A percentile compares a stretch with the other conserved stretches of the same genome.
These are phyloP conservation scores for Peucedramus taeniatus DNA, from an alignment of 2,113 vertebrate genomes.

Conservation along the genomic window DNA sequence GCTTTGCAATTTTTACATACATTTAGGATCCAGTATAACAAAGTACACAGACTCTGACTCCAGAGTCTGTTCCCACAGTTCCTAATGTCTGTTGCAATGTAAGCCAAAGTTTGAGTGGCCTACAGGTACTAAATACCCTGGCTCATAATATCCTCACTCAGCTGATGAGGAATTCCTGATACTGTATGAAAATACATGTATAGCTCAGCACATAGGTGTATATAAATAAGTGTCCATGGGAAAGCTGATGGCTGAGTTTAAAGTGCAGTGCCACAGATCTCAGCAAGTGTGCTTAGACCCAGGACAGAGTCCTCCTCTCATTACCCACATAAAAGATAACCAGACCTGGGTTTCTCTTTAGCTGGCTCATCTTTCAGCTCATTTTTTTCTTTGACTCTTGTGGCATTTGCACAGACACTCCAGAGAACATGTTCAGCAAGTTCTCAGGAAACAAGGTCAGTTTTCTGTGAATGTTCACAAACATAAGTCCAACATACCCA, in stretches of 20 bases:
- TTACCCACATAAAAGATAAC: not conserved
- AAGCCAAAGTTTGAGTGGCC: not conserved
- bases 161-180: not conserved
- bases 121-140: not conserved
- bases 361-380: not conserved
- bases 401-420: not conserved
- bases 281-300: not conserved
- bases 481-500: not conserved
- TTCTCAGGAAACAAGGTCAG: not conserved
- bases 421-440: not conserved
- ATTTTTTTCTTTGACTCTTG: not conserved
- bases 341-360: not conserved
- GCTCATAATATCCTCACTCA: not conserved
- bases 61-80: not conserved
- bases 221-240: not conserved
- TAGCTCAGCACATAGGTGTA: not conserved
- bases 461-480: not conserved
- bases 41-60: not conserved
- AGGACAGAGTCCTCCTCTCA: not conserved
- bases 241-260: not conserved
- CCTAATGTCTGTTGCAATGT: not conserved
- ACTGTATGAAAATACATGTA: not conserved
- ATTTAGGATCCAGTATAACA: not conserved
- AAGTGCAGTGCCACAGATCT: not conserved
- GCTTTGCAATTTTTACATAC: not conserved